Percentiles rank a stretch among this genome's conserved stretches.
These are phyloP conservation scores for Limulus polyphemus DNA, from an alignment of 2,888 invertebrate genomes.

Conservation along the genomic window DNA sequence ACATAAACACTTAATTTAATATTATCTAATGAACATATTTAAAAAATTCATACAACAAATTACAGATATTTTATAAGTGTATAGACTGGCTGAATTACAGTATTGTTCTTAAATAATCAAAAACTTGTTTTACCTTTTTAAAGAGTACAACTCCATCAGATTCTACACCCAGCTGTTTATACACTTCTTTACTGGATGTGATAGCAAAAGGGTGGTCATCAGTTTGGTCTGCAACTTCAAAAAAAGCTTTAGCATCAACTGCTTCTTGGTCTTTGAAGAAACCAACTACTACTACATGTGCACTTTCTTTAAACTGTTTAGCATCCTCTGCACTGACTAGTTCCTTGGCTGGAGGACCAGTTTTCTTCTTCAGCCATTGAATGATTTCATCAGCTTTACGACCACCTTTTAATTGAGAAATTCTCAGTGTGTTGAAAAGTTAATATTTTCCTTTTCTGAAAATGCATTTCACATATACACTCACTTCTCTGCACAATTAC, in stretches of 20 bases:
- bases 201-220: slow-evolving; percentile 86
- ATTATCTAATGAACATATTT: too few relatives aligned
- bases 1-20: too few relatives aligned
- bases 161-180: slow-evolving; percentile 62
- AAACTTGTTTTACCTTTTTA: slow-evolving; percentile 58
- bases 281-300: slow-evolving; percentile 72
- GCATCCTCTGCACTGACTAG: slow-evolving; percentile 64
- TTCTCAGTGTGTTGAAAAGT: too few relatives aligned
- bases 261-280: slow-evolving; percentile 61
- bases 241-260: slow-evolving; percentile 70
- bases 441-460: too few relatives aligned
- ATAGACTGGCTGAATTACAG: too few relatives aligned
- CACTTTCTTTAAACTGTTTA: slow-evolving; percentile 64
- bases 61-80: too few relatives aligned
- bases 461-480: too few relatives aligned
- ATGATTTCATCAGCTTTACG: slow-evolving; percentile 85
- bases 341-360: slow-evolving; percentile 82
- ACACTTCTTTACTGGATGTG: slow-evolving; percentile 61
- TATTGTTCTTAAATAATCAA: neutral
- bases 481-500: too few relatives aligned
- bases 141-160: slow-evolving; percentile 71
- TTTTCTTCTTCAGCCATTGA: slow-evolving; percentile 89
- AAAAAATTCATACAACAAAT: too few relatives aligned
- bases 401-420: slow-evolving; percentile 50
- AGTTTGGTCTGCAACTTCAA: slow-evolving; percentile 59